Evolutionary conservation across 2,888 invertebrate species (phyloP), one percentile per base, ranked within the genome.

Genomic region (Calameuta idolon): DNA sequence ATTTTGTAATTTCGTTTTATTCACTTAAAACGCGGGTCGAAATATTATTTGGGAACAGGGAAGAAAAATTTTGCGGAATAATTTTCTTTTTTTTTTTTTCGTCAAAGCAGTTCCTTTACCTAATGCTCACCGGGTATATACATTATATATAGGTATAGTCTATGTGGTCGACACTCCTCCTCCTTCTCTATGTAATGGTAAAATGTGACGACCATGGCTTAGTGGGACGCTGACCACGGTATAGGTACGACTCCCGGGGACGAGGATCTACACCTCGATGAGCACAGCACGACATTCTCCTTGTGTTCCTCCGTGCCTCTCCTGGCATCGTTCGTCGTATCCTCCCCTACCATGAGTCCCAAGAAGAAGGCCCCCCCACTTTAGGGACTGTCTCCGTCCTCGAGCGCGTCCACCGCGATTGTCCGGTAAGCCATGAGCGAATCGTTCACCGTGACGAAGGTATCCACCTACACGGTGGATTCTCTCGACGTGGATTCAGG

Each of bases 211-310:
- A 88, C 87, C 88, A 85, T 87, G 89, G 88, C 87, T 91, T 90
- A 90, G 89, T 90, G 89, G 90, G 90, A 90, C 90, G 90, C 88
- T 91, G 90, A 90, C 89, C 90, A 90, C 89, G 88, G 88, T 69
- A 69, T 86, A 88, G 87, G 86, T 87, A 87, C 89, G 89, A 90
- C 87, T 87, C 86, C 75, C 82, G 90, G 89, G 90, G 90, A 91
- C 91, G 90, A 91, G 91, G 91, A 91, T 91, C 89, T 91, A 90
- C 91, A 90, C 90, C 89, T 91, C 91, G 91, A 90, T 91, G 91
- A 91, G 85, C 91, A 91, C 91, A 89, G 88, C 90, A 89, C 88
- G 89, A 89, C 89, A 89, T 87, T 89, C 89, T 87, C 88, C 87
- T 88, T 87, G 86, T 86, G 76, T 81, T 80, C 79, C 84, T 75